Base-by-base conservation (phyloP, 1,140 invertebrate genomes). In the Littorina saxatilis region DNA sequence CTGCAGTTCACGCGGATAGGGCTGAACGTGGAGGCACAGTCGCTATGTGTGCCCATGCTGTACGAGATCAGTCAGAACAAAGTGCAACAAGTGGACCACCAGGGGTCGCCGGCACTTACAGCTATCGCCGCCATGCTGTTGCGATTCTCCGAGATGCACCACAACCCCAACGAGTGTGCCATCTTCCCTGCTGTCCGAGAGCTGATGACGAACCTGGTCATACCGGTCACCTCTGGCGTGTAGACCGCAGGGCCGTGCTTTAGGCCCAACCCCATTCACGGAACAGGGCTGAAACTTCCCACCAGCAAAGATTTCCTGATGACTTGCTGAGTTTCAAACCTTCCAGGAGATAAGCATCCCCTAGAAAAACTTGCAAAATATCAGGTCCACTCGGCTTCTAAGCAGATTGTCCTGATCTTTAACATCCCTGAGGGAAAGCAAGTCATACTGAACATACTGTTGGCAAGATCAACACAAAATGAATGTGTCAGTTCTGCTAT, bases 171-270 rank as follows among this genome's bases (percentile, higher is more conserved):
- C 63, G 96, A 98, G 89, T 98, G 97, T 90, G 96, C 96, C 0
- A 94, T 98, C 50, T 98, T 96, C 92, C 96, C 96, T 15, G 96
- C 97, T 35, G 95, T 99, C 47, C 94, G 96, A 84, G 97, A 98
- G 91, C 92, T 98, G 63, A 91, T 98, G 5, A 94, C 95, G 20
- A 97, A 96, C 93, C 94, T 98, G 37, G 89, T 91, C 0, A 82
- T 92, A n/a, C 90, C 89, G 17, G 86, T 91, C 20, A 35, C 32
- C 15, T 82, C 55, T 29, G 76, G 43, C n/a, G 68, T 37, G 5
- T 29, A 98, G 43, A 47, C 43, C 43, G 7, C 43, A 9, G 43
- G 5, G 43, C 43, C 5, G 43, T 47, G 43, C n/a, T n/a, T n/a
- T n/a, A n/a, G n/a, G n/a, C n/a, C n/a, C n/a, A n/a, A n/a, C n/a